phyloP scores from a whole-genome alignment of 2,113 vertebrate species.

The Ochotona princeps region DNA sequence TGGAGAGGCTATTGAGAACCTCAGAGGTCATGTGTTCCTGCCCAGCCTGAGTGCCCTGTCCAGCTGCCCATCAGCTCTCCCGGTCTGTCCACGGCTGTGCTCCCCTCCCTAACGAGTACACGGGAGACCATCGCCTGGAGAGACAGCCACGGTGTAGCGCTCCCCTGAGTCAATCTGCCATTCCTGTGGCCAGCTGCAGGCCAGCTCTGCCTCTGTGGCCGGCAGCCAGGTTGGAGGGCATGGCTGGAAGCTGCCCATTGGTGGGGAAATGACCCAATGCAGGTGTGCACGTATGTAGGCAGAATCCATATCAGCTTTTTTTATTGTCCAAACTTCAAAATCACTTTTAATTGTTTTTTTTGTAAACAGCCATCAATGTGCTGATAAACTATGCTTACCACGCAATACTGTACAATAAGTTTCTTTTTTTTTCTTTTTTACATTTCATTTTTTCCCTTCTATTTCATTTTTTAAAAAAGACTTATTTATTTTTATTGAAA shows the following conservation, averaged over 20 bases:
- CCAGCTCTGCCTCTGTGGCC: conserved; percentile 6
- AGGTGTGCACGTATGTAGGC: not conserved
- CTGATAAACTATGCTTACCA: too few relatives aligned
- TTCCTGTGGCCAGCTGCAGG: not conserved
- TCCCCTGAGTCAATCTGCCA: not conserved
- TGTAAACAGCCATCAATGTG: too few relatives aligned
- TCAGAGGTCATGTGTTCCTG: fast-evolving
- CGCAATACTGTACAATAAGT: too few relatives aligned
- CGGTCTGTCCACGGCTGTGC: too few relatives aligned
- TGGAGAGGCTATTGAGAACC: not conserved
- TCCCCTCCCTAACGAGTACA: not conserved
- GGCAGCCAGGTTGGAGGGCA: not conserved
- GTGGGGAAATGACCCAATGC: not conserved
- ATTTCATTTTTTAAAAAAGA: too few relatives aligned
- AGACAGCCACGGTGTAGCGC: not conserved
- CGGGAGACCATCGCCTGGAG: not conserved
- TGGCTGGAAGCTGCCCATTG: not conserved
- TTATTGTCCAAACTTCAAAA: too few relatives aligned
- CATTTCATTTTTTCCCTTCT: too few relatives aligned
- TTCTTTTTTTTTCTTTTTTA: too few relatives aligned
- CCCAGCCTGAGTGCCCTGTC: not conserved
- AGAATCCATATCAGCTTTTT: not conserved
- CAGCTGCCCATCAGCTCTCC: fast-evolving
- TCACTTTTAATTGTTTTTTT: too few relatives aligned
- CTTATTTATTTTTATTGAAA: too few relatives aligned